Percentiles rank a stretch among this genome's conserved stretches.
Conservation (phyloP, 1,140 invertebrate species). For the Doryteuthis pealeii region DNA sequence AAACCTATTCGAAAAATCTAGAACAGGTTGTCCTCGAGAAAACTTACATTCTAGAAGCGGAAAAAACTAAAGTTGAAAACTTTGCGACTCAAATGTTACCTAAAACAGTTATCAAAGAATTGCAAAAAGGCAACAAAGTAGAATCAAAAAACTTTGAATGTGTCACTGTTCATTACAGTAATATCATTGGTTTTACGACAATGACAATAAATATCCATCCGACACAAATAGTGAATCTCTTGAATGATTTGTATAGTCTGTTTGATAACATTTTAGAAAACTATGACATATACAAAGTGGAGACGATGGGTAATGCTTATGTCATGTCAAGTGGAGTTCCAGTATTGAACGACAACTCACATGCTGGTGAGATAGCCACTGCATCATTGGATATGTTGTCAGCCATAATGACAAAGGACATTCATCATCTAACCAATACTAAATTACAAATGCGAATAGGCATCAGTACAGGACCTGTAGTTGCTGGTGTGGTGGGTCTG, state of each 20-base stretch:
- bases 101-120: conserved; percentile 66
- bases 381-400: conserved; percentile 63
- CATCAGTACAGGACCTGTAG: conserved; percentile 73
- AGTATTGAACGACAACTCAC: conserved; percentile 74
- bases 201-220: conserved; percentile 95
- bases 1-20: conserved; percentile 90
- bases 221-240: conserved; percentile 68
- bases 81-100: conserved; percentile 85
- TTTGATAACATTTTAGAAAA: conserved; percentile 67
- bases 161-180: conserved; percentile 79
- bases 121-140: conserved; percentile 84
- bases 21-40: conserved; percentile 84
- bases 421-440: conserved; percentile 77
- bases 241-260: conserved; percentile 70
- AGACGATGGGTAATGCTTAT: conserved; percentile 88
- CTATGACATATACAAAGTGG: conserved; percentile 90
- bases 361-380: conserved; percentile 76
- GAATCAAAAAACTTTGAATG: conserved; percentile 84
- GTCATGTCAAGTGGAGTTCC: conserved; percentile 91
- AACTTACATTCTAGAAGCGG: conserved; percentile 84
- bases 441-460: conserved; percentile 79
- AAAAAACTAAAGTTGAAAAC: conserved; percentile 89
- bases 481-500: conserved; percentile 89
- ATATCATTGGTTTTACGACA: conserved; percentile 96
- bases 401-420: conserved; percentile 77